Evolutionary conservation across 2,113 vertebrate genomes (phyloP), one percentile per base, ranked within the genome.

Genomic region (Numida meleagris): DNA sequence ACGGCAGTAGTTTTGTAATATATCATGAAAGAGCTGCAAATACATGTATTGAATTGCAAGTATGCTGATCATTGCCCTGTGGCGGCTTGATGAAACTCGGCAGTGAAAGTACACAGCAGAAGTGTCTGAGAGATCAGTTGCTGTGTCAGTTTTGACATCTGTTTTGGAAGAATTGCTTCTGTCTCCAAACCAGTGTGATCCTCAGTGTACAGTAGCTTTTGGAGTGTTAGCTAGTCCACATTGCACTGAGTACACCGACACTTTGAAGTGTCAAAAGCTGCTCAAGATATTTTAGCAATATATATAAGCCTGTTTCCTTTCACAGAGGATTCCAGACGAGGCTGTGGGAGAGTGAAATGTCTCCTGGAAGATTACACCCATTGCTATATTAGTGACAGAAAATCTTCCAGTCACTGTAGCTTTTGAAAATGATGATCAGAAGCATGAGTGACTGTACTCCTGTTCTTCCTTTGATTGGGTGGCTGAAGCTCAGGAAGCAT

Each of bases 281-380:
- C 77, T 82, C 12, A 16, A 87, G 92, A 92, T 81, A 76, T 86
- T 76, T 93, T 81, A 94, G 91, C 68, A 74, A 81, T 72, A 51
- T 74, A 51, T 50, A 48, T 79, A 73, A 80, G 46, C 55, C 67
- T 46, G 14, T 95, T 93, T 92, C 86, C 70, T 83, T 88, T 77
- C 51, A 92, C 13, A 9, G 77, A 34, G 72, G 38, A 93, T 71
- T 95, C 81, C 85, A 88, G 71, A 76, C 31, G 59, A 81, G 55
- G 51, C 74, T 82, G 73, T 38, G 51, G 82, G 76, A 92, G 55
- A 88, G 59, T 72, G 66, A 42, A 61, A 76, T 92, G 95, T 96
- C 62, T 92, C 87, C 93, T 96, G 92, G 78, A 95, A 95, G 95
- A 92, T 85, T 95, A 80, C 76, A 94, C 65, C 24, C 78, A 86